Percentiles rank a stretch among this genome's conserved stretches.
Conservation (phyloP, 2,113 vertebrate species). For the Grus americana region DNA sequence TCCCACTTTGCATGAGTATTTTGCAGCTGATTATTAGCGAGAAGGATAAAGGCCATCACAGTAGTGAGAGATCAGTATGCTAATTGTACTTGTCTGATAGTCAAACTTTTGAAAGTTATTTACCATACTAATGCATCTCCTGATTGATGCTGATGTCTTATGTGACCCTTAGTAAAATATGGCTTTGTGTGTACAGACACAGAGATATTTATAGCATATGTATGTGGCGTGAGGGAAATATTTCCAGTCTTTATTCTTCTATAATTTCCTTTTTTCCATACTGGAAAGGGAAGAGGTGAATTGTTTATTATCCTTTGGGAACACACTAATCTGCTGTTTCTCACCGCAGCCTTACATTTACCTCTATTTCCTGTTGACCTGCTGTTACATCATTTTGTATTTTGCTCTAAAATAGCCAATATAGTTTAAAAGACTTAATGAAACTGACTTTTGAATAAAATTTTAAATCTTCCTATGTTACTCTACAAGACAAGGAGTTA, state of each 20-base stretch:
- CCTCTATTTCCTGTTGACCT: constrained; percentile 35
- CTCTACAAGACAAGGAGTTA: background rate
- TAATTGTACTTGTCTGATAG: background rate
- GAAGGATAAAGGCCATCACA: background rate
- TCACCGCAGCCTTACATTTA: constrained; percentile 28
- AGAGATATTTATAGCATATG: constrained; percentile 3
- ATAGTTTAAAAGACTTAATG: background rate
- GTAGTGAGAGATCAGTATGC: background rate
- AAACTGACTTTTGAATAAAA: background rate
- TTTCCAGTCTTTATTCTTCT: constrained; percentile 61
- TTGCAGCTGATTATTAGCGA: background rate
- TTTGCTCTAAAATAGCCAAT: background rate
- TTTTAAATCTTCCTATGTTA: background rate
- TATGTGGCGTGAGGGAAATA: constrained; percentile 27
- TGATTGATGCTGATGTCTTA: background rate
- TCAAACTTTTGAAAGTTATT: background rate
- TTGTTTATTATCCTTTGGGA: constrained; percentile 63
- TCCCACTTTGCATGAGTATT: background rate
- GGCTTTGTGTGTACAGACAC: background rate
- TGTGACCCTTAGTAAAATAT: background rate
- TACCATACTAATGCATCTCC: background rate
- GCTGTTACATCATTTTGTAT: background rate
- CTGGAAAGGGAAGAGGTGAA: constrained; percentile 64
- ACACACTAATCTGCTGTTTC: constrained; percentile 30
- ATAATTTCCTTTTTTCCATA: constrained; percentile 54